Evolutionary conservation across 2,797 vertebrate genomes (phyloP), one percentile per base, ranked within the genome.

Genomic region (Tangara arthus): DNA sequence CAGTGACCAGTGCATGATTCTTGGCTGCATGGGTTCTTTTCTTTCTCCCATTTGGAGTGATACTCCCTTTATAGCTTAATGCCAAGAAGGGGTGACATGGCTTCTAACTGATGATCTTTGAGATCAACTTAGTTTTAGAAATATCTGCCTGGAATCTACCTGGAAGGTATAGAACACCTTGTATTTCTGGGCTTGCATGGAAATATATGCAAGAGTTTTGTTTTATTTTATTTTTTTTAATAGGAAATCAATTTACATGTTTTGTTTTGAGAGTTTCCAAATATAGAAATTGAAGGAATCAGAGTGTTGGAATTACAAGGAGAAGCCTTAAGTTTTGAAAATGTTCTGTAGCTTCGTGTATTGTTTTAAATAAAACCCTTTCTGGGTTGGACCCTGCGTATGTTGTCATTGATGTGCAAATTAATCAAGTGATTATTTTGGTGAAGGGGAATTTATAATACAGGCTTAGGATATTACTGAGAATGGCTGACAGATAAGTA

Each of bases 341-440:
- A 64, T 52, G 7, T 9, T 82, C 10, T 68, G 17, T 44, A 44
- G 44, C 32, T 89, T 82, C 22, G 26, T 55, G 6, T 64, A n/a
- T 70, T 90, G 84, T 84, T 24, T 81, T 32, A 75, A 55, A 50
- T 60, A 4, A 6, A 11, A 47, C 72, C 3, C 78, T 56, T 69
- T 63, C 57, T 77, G 44, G 16, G 9, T 80, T 82, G 64, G 20
- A 70, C 20, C 20, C n/a, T 90, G 80, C 28, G 3, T 82, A 34
- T 94, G 61, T 80, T 94, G 52, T 85, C 75, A 77, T 7, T 92
- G 75, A 91, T 80, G 79, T 87, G 76, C 77, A 94, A 89, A 96
- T 96, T 87, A 95, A 95, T 95, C 49, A 71, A 92, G 93, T 89
- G 71, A 73, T 96, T 95, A 92, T 87, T 94, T 89, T 82, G 30